phyloP scores from a whole-genome alignment of 2,888 invertebrate genomes.

The Paralinhomoeus sp. region DNA sequence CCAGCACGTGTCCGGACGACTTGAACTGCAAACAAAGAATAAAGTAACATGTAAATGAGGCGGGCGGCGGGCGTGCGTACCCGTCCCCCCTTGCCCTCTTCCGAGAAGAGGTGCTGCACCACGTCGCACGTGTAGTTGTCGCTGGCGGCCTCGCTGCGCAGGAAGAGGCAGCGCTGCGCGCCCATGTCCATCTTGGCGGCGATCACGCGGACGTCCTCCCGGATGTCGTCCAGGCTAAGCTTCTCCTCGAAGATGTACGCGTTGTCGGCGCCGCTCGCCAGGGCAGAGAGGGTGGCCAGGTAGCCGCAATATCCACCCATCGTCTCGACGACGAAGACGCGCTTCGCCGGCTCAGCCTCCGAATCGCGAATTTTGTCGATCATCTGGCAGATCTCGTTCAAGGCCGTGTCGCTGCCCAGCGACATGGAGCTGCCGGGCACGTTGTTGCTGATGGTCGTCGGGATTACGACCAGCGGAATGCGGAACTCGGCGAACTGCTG shows the following conservation, averaged over 20 bases:
- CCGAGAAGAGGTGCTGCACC: slow-evolving; percentile 73
- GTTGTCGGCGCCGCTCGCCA: too few relatives aligned
- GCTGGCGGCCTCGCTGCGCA: slow-evolving; percentile 78
- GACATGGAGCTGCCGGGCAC: too few relatives aligned
- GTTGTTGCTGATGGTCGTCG: too few relatives aligned
- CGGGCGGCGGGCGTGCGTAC: too few relatives aligned
- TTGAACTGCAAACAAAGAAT: slow-evolving; percentile 54
- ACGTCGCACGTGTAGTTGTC: slow-evolving; percentile 91
- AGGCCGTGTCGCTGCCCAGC: too few relatives aligned
- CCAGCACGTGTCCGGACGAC: slow-evolving; percentile 76
- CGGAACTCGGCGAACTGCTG: slow-evolving; percentile 55
- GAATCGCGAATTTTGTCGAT: too few relatives aligned
- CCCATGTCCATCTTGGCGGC: slow-evolving; percentile 22
- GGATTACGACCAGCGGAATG: slow-evolving; percentile 80
- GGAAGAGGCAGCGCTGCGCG: slow-evolving; percentile 23
- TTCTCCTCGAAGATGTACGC: too few relatives aligned
- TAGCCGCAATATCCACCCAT: slow-evolving; percentile 99
- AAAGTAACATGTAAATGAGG: too few relatives aligned
- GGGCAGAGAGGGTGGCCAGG: slow-evolving; percentile 74
- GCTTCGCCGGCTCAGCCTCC: too few relatives aligned
- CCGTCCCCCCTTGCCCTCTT: too few relatives aligned
- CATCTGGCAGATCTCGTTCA: too few relatives aligned
- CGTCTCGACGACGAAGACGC: slow-evolving; percentile 36
- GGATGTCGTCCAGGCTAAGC: slow-evolving; percentile 21
- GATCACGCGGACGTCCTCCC: slow-evolving; percentile 22